A percentile compares a stretch with the other conserved stretches of the same genome.
Conservation (phyloP, 2,888 invertebrate species). For the Cephalotes varians region DNA sequence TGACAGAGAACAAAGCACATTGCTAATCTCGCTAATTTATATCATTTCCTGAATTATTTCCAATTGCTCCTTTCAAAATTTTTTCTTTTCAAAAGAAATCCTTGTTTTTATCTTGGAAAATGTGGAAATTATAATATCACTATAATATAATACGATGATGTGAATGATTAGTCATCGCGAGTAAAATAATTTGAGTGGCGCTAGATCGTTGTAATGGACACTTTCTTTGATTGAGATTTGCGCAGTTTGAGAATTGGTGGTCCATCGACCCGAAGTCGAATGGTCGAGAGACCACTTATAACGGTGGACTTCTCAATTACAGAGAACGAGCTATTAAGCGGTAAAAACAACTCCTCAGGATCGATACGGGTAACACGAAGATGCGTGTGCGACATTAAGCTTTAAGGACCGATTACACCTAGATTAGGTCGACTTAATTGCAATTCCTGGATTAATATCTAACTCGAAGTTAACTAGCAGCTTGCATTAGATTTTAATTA, state of each 20-base stretch:
- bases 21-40: background rate
- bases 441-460: conserved; percentile 36
- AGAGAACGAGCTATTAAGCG: conserved; percentile 39
- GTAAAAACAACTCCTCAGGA: conserved; percentile 26
- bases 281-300: conserved; percentile 27
- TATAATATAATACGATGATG: background rate
- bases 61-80: background rate
- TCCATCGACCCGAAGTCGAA: conserved; percentile 12
- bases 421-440: conserved; percentile 23
- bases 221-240: conserved; percentile 34
- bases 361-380: conserved; percentile 34
- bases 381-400: conserved; percentile 40
- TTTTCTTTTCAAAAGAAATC: background rate
- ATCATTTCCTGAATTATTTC: background rate
- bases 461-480: conserved; percentile 9
- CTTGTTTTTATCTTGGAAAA: background rate
- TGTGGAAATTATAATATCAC: no score
- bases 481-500: background rate
- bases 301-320: conserved; percentile 42
- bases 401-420: conserved; percentile 34
- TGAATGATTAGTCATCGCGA: background rate
- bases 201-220: conserved; percentile 4
- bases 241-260: conserved; percentile 1
- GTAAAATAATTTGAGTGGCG: background rate
- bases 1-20: background rate